These are phyloP conservation scores for Nilaparvata lugens DNA, from an alignment of 1,140 invertebrate genomes.

Conservation along the genomic window DNA sequence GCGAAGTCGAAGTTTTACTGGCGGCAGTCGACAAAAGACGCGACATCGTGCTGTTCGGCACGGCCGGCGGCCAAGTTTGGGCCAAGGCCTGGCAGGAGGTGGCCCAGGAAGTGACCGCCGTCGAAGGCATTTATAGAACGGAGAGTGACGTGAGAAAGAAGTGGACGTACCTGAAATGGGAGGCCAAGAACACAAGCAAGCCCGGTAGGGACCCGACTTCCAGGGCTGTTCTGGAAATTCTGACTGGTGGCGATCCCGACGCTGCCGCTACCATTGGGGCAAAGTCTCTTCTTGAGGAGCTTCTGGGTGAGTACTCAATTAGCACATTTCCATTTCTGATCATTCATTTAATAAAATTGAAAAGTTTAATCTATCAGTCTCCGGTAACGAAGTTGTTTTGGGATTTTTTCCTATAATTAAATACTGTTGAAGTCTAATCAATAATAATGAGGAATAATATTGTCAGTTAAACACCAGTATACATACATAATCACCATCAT, in stretches of 20 bases:
- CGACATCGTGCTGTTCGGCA: conserved; percentile 25
- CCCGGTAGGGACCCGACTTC: conserved; percentile 25
- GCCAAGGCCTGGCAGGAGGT: conserved; percentile 26
- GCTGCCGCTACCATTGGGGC: neutral
- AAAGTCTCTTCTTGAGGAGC: conserved; percentile 19
- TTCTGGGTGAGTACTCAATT: conserved; percentile 16
- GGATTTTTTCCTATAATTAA: too few species aligned
- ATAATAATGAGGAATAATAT: too few species aligned
- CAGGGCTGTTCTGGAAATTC: conserved; percentile 25
- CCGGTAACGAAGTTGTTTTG: too few species aligned
- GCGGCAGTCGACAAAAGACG: conserved; percentile 19
- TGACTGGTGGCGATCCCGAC: conserved; percentile 18
- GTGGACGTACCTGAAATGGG: conserved; percentile 30
- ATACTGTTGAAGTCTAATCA: too few species aligned
- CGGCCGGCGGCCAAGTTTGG: conserved; percentile 26
- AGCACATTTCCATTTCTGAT: too few species aligned
- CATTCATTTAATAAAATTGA: too few species aligned
- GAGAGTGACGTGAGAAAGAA: conserved; percentile 28
- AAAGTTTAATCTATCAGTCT: too few species aligned
- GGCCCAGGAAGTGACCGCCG: conserved; percentile 22
- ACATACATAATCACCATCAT: too few species aligned
- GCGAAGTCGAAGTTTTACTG: conserved; percentile 26
- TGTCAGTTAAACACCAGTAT: too few species aligned
- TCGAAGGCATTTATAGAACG: conserved; percentile 25
- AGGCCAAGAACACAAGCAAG: conserved; percentile 28